Evolutionary conservation across 2,797 vertebrate species (phyloP).

Genomic region (Rhabdophis nuchalis): DNA sequence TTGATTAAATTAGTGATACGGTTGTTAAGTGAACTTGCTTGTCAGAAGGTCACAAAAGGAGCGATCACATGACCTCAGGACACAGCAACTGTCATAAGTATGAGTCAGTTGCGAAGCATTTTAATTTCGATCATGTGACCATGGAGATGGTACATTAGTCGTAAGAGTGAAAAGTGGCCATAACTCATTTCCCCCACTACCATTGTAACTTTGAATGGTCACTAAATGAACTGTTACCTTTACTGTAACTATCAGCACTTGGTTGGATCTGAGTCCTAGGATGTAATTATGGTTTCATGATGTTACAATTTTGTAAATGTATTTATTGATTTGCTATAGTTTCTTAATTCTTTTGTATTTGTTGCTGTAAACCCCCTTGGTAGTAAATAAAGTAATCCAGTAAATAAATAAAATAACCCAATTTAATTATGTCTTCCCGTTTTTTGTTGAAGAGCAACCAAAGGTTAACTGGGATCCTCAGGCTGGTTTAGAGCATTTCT

Average conservation of each 20-base stretch:
- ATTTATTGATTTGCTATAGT: not conserved
- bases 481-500: not conserved
- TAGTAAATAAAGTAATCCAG: not conserved
- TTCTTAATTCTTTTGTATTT: not conserved
- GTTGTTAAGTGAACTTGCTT: too few relatives aligned
- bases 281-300: not conserved
- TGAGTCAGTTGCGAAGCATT: too few relatives aligned
- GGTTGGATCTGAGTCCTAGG: not conserved
- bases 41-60: too few relatives aligned
- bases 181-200: too few relatives aligned
- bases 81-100: too few relatives aligned
- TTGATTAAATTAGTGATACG: too few relatives aligned
- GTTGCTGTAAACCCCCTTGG: not conserved
- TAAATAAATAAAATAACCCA: not conserved
- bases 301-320: not conserved
- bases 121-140: too few relatives aligned
- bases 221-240: too few relatives aligned
- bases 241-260: not conserved
- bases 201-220: too few relatives aligned
- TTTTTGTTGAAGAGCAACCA: not conserved
- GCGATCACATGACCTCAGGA: too few relatives aligned
- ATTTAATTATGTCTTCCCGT: not conserved
- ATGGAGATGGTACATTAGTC: too few relatives aligned
- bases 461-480: not conserved
- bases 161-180: too few relatives aligned